Evolutionary conservation across 2,113 vertebrate species (phyloP).

Genomic region (Pycnonotus jocosus): DNA sequence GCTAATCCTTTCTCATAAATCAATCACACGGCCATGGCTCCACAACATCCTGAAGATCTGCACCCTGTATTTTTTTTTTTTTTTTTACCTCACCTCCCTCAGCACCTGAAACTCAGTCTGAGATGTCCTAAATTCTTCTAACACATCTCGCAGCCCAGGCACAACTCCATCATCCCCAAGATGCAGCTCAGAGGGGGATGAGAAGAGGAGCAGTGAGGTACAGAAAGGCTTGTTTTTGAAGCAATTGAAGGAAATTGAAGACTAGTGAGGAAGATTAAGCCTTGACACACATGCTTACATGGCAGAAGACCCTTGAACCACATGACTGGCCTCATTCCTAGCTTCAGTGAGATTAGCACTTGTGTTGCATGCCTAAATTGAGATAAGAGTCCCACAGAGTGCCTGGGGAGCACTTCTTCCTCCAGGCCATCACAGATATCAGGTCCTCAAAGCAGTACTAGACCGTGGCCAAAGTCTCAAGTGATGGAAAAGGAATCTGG

Average conservation of each 20-base stretch:
- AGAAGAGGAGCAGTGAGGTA: background rate
- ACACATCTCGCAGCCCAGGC: accelerated
- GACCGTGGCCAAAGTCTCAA: background rate
- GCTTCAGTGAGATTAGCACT: background rate
- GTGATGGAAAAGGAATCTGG: background rate
- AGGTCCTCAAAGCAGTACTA: background rate
- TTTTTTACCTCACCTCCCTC: background rate
- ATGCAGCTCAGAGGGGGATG: background rate
- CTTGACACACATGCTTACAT: background rate
- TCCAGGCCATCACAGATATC: background rate
- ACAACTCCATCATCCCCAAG: background rate
- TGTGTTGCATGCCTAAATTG: background rate
- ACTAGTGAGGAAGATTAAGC: background rate
- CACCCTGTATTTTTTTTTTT: background rate
- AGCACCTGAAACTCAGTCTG: background rate
- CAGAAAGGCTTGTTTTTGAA: background rate
- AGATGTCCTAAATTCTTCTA: background rate
- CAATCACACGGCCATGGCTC: background rate
- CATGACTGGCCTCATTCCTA: background rate
- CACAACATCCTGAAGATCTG: background rate
- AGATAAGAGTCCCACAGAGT: background rate
- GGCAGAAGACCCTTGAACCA: background rate
- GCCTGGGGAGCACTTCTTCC: background rate
- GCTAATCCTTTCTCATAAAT: background rate
- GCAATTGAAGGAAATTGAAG: background rate